Evolutionary conservation across 2,888 invertebrate genomes (phyloP), one percentile per base, ranked within the genome.

Genomic region (Crioceris asparagi): DNA sequence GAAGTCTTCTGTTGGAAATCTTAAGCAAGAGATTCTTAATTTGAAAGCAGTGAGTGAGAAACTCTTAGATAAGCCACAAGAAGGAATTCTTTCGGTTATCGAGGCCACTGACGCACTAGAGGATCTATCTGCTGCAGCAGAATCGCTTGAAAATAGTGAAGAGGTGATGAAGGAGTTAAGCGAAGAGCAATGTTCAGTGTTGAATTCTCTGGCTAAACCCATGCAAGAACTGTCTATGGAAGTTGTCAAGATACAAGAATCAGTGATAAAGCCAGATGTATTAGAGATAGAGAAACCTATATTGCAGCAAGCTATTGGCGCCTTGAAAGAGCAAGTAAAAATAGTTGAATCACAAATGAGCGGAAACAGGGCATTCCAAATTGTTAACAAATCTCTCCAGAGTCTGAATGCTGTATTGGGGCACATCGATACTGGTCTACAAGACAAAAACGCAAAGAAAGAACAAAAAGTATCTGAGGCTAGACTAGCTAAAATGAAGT

Each of bases 31-130:
- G 16, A 4, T 39, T n/a, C n/a, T n/a, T n/a, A n/a, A n/a, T 11
- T 25, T 25, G 19, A 31, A 23, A 3, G 34, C 43, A 12, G 12
- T 35, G 2, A n/a, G 14, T 7, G 11, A 31, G 12, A 17, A 42
- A n/a, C n/a, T 45, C 3, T 3, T 19, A 3, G 10, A 39, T 11
- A 17, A 17, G 14, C 38, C 46, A n/a, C 44, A 48, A 18, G 38
- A 44, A 23, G 41, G 31, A 19, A 19, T 47, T 7, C 31, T 43
- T 6, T 44, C 41, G 2, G n/a, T 50, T 5, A 33, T 35, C 21
- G 39, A 49, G 17, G 6, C 42, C 6, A 32, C 40, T 26, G 35
- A 39, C 8, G 32, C 41, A 4, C 4, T 39, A 14, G 19, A 32
- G 4, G n/a, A 12, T 6, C 4, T 42, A 6, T 18, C 39, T 16